Evolutionary conservation across 2,113 vertebrate genomes (phyloP).

Genomic region (Illadopsis cleaveri): DNA sequence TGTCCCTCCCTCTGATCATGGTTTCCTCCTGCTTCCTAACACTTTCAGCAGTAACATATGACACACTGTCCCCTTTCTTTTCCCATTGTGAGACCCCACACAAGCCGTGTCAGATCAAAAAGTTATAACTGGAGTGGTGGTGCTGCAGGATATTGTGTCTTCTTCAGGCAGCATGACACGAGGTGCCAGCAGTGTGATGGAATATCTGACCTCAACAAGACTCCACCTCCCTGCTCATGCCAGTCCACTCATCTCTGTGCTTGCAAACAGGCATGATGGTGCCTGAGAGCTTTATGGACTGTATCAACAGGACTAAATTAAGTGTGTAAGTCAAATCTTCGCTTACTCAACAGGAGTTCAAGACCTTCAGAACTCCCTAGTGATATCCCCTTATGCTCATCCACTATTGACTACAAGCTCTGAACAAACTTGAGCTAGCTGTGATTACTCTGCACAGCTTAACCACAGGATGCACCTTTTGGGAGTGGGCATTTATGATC

Average conservation of each 20-base stretch:
- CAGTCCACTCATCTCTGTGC: slow-evolving; percentile 83
- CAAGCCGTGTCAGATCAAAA: slow-evolving; percentile 71
- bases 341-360: slow-evolving; percentile 85
- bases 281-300: slow-evolving; percentile 83
- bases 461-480: not conserved
- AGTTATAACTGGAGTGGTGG: slow-evolving; percentile 74
- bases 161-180: slow-evolving; percentile 81
- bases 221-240: slow-evolving; percentile 84
- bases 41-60: not conserved
- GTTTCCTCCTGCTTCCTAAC: not conserved
- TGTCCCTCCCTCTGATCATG: not conserved
- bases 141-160: slow-evolving; percentile 82
- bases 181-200: slow-evolving; percentile 84
- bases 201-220: slow-evolving; percentile 84
- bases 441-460: not conserved
- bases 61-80: not conserved
- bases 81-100: not conserved
- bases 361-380: slow-evolving; percentile 81
- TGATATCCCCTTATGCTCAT: slow-evolving; percentile 85
- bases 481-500: not conserved
- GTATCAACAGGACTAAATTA: slow-evolving; percentile 80
- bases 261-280: slow-evolving; percentile 84
- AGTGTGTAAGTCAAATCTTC: slow-evolving; percentile 87
- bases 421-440: not conserved
- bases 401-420: not conserved